Evolutionary conservation across 2,113 vertebrate genomes (phyloP).

Genomic region (Engystomops pustulosus): DNA sequence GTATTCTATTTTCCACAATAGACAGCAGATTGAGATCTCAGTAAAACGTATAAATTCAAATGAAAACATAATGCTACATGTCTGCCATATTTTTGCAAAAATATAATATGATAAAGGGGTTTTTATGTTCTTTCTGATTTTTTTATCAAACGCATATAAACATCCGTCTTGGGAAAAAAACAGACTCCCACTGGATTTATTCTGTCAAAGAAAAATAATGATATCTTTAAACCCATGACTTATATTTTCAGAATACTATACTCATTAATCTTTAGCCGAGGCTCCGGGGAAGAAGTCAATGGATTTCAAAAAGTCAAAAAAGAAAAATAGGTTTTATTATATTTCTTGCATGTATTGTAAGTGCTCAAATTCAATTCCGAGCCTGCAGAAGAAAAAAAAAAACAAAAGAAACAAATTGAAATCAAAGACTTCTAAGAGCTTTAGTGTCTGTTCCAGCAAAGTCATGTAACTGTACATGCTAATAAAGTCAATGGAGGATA

Average conservation of each 20-base stretch:
- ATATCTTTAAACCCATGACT: slow-evolving; percentile 54
- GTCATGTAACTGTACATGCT: neutral
- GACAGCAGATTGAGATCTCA: neutral
- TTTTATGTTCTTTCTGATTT: neutral
- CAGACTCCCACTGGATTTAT: slow-evolving; percentile 35
- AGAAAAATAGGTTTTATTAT: slow-evolving; percentile 53
- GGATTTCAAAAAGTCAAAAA: slow-evolving; percentile 51
- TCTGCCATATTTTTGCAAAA: slow-evolving; percentile 9
- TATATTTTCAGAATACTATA: slow-evolving; percentile 27
- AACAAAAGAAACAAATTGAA: neutral
- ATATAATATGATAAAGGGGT: slow-evolving; percentile 13
- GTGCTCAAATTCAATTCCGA: slow-evolving; percentile 14
- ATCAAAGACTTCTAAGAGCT: neutral
- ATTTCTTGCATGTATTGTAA: slow-evolving; percentile 38
- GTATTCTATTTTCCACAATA: neutral
- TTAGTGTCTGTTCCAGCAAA: neutral
- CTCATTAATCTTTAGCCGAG: slow-evolving; percentile 54
- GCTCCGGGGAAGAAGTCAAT: slow-evolving; percentile 50
- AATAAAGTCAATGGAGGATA: neutral
- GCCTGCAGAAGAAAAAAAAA: neutral
- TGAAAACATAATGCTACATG: slow-evolving; percentile 2
- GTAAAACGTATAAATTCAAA: neutral
- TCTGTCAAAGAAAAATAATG: slow-evolving; percentile 56
- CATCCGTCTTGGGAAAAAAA: slow-evolving; percentile 27
- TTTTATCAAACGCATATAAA: slow-evolving; percentile 20